Evolutionary conservation across 30 jellyfish, hydroid and myxozoan species (phyloP).

Genomic region (Aurelia sp.): DNA sequence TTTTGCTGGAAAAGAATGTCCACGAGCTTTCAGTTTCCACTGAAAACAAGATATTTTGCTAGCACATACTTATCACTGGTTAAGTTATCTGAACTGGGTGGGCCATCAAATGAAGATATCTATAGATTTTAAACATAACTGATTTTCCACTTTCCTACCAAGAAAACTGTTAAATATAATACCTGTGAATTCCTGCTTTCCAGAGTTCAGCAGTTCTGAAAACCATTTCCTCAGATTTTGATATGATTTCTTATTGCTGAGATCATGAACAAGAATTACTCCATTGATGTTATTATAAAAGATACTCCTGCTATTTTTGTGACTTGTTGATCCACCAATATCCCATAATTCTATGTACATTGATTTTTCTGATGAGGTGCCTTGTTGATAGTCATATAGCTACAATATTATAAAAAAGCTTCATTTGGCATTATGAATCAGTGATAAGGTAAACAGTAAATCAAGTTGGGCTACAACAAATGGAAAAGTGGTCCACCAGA

Average conservation of each 20-base stretch:
- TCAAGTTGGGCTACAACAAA: too few species aligned
- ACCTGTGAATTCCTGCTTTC: slow-evolving; percentile 94
- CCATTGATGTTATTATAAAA: slow-evolving; percentile 80
- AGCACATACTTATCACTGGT: not conserved
- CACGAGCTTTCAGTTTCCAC: too few species aligned
- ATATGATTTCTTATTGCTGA: slow-evolving; percentile 82
- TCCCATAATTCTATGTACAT: slow-evolving; percentile 89
- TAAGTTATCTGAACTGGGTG: too few species aligned
- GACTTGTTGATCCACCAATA: slow-evolving; percentile 98
- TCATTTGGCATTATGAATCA: too few species aligned
- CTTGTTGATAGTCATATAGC: slow-evolving; percentile 70
- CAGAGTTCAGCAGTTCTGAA: slow-evolving; percentile 69
- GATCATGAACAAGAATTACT: slow-evolving; percentile 91
- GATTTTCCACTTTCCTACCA: too few species aligned
- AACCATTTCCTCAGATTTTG: slow-evolving; percentile 84
- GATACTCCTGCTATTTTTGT: slow-evolving; percentile 83
- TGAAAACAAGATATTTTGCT: not conserved
- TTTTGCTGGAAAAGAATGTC: too few species aligned
- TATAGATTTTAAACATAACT: too few species aligned
- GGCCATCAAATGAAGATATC: too few species aligned
- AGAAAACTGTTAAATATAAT: too few species aligned
- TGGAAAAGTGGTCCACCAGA: too few species aligned
- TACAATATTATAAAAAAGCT: not conserved
- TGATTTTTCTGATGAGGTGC: slow-evolving; percentile 25
- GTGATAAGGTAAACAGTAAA: too few species aligned